Conservation (phyloP, 2,797 vertebrate genomes). For the Oreortyx pictus region DNA sequence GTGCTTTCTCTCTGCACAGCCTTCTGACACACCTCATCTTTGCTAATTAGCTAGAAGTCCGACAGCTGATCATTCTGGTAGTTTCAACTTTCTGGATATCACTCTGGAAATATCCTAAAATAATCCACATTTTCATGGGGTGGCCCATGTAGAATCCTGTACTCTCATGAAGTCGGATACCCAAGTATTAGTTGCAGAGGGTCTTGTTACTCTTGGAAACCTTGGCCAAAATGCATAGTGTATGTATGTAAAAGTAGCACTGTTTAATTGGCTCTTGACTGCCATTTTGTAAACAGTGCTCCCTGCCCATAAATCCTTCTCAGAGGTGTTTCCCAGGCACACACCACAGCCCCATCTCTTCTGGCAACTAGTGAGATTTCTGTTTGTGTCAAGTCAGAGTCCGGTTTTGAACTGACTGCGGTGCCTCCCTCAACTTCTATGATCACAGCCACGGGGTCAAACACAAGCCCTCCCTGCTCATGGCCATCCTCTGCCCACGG, state of each 20-base stretch:
- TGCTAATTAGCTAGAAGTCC: not conserved
- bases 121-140: not conserved
- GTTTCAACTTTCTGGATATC: not conserved
- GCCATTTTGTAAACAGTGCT: not conserved
- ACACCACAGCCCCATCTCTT: not conserved
- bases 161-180: not conserved
- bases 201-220: not conserved
- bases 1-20: not conserved
- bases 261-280: conserved; percentile 11
- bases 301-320: not conserved
- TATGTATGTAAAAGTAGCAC: not conserved
- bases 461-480: not conserved
- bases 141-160: not conserved
- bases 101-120: not conserved
- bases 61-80: not conserved
- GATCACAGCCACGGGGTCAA: not conserved
- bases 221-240: not conserved
- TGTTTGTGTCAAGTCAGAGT: accelerated
- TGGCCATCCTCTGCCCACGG: accelerated
- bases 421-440: not conserved
- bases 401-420: not conserved
- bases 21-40: not conserved
- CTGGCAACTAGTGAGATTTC: not conserved
- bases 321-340: not conserved
- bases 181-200: not conserved